Conservation (phyloP, 2,113 vertebrate genomes). For the Podarcis cretensis region DNA sequence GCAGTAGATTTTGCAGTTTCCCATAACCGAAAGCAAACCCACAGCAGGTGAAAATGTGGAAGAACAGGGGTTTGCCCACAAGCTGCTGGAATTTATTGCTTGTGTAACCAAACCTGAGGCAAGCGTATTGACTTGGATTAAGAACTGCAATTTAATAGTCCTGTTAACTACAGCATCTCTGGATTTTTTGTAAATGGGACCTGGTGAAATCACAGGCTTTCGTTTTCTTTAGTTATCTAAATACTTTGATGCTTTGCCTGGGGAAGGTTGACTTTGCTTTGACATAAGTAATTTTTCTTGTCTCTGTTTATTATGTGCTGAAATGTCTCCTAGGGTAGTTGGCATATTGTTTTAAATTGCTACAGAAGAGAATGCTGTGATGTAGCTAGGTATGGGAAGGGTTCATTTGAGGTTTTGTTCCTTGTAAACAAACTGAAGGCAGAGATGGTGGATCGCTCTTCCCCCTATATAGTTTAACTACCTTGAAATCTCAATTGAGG, state of each 20-base stretch:
- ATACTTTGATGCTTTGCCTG: background rate
- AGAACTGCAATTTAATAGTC: background rate
- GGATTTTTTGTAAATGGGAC: background rate
- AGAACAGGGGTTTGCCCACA: background rate
- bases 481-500: conserved; percentile 54
- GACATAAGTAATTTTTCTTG: background rate
- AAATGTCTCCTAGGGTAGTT: background rate
- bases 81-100: background rate
- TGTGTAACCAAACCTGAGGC: background rate
- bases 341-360: background rate
- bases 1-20: too few relatives aligned
- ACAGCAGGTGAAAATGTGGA: background rate
- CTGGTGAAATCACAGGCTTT: background rate
- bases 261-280: background rate
- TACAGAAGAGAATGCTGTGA: background rate
- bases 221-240: background rate
- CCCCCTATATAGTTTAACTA: conserved; percentile 6
- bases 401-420: background rate
- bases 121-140: background rate
- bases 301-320: too few relatives aligned
- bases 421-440: background rate
- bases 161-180: background rate
- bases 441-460: background rate
- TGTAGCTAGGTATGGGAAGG: too few relatives aligned
- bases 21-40: background rate